Evolutionary conservation across 2,797 vertebrate genomes (phyloP), one percentile per base, ranked within the genome.

Genomic region (Paratrypauchen microcephalus): DNA sequence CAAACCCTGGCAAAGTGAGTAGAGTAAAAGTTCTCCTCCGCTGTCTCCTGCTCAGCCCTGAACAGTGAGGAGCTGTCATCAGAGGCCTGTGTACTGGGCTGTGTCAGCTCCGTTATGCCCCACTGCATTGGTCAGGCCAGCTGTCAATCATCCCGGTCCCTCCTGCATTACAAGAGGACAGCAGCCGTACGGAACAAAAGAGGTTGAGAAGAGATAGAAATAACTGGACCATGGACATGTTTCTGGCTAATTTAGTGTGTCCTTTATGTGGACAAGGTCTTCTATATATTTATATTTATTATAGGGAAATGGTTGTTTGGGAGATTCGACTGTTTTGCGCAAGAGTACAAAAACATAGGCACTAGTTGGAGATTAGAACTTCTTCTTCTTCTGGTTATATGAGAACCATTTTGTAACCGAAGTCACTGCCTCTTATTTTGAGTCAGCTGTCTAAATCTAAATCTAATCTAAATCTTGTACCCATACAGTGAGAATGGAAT

Each of bases 51-150:
- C 58, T n/a, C 28, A 4, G 58, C 58, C 8, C 58, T 32, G 18
- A 32, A 60, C 58, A 60, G 18, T 32, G 58, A 28, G 58, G 59
- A 77, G 73, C 56, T 78, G 68, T 76, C 30, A 57, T 83, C 86
- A 80, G 83, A 81, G 71, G 76, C 3, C 50, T 83, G 76, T 79
- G 59, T 66, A 74, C 80, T 88, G 80, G 78, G 67, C 75, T 86
- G 79, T 88, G 87, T 36, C 78, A 83, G 75, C 70, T 66, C 63
- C n/a, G 84, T 89, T 88, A 84, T 87, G 83, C 71, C 45, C 58
- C 83, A 89, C 81, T 76, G 82, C 78, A 61, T 56, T 6, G 70
- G 81, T 84, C 82, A 78, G 78, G 76, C 80, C 72, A 70, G 65
- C 77, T 85, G 86, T 85, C 89, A 86, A 70, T 88, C 88, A 88